Percentiles rank a stretch among this genome's conserved stretches.
Conservation (phyloP, 2,888 invertebrate species). For the Ochropleura leucogaster region DNA sequence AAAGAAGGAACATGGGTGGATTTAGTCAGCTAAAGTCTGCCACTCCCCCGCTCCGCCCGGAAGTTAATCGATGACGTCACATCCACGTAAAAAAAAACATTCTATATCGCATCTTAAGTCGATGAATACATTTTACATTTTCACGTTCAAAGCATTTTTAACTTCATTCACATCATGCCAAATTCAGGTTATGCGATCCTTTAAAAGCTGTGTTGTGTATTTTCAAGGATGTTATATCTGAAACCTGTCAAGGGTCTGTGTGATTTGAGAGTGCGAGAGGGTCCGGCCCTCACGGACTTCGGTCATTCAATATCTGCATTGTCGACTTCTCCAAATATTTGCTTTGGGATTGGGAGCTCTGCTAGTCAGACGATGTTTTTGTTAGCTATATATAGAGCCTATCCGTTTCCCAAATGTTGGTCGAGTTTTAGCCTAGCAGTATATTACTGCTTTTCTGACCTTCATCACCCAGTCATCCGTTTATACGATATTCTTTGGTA, state of each 20-base stretch:
- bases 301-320: constrained; percentile 67
- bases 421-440: not conserved
- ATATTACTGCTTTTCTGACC: not conserved
- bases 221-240: constrained; percentile 75
- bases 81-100: too few relatives aligned
- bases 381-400: constrained; percentile 10
- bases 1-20: too few relatives aligned
- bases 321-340: constrained; percentile 82
- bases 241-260: constrained; percentile 76
- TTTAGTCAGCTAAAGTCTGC: too few relatives aligned
- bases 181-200: constrained; percentile 72
- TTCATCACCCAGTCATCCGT: not conserved
- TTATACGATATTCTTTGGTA: not conserved
- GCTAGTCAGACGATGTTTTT: constrained; percentile 69
- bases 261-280: constrained; percentile 56
- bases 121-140: constrained; percentile 1
- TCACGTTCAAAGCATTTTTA: constrained; percentile 2
- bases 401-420: not conserved
- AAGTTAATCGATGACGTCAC: too few relatives aligned
- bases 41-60: too few relatives aligned
- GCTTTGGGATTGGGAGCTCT: constrained; percentile 73
- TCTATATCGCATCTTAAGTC: not conserved
- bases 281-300: constrained; percentile 41
- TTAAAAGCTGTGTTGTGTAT: constrained; percentile 71
- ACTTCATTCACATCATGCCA: constrained; percentile 23